These are phyloP conservation scores for Euzetes globulus DNA, from an alignment of 2,888 invertebrate genomes.

Conservation along the genomic window DNA sequence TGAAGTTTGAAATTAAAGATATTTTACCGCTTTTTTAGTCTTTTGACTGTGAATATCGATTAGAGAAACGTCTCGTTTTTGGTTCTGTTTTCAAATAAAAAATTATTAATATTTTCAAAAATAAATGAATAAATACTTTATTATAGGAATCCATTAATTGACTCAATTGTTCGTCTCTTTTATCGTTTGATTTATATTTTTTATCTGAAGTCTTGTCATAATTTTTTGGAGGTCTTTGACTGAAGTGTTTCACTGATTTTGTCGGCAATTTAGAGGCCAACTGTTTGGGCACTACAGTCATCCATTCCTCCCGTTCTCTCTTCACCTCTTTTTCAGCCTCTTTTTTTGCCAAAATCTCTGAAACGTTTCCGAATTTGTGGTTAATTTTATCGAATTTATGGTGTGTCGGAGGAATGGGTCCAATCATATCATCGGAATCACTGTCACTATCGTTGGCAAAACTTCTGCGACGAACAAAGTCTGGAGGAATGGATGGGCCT, in stretches of 20 bases:
- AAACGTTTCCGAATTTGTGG: not conserved
- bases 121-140: not conserved
- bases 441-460: not conserved
- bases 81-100: not conserved
- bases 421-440: conserved; percentile 30
- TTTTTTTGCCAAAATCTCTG: not conserved
- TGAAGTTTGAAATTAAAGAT: not conserved
- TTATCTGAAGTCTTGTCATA: not conserved
- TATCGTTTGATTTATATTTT: not conserved
- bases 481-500: not conserved
- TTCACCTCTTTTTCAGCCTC: not conserved
- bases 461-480: not conserved
- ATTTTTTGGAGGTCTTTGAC: conserved; percentile 21
- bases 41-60: conserved; percentile 23
- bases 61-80: conserved; percentile 26
- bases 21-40: conserved; percentile 11
- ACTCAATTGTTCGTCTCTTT: conserved; percentile 22
- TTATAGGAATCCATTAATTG: conserved; percentile 19
- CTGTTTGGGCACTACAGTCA: conserved; percentile 29
- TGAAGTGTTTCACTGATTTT: conserved; percentile 32
- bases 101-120: not conserved
- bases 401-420: conserved; percentile 27
- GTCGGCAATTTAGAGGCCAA: conserved; percentile 11
- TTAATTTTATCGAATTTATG: conserved; percentile 19
- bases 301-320: conserved; percentile 33